Evolutionary conservation across 2,888 invertebrate species (phyloP).

Genomic region (Polydrusus cervinus): DNA sequence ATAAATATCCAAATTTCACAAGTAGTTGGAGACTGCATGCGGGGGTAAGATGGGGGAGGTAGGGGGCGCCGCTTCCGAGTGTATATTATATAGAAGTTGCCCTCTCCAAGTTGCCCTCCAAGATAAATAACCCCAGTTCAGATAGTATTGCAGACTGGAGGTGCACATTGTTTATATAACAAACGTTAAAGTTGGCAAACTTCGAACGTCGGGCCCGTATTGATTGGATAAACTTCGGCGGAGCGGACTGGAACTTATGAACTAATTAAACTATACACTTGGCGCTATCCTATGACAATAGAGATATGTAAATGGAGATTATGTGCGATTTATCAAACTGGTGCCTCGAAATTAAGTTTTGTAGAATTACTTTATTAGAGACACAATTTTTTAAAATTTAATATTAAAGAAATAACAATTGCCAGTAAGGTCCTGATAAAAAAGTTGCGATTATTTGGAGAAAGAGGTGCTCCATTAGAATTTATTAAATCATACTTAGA

Average conservation of each 20-base stretch:
- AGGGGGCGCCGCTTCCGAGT: slow-evolving; percentile 44
- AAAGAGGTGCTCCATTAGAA: no score
- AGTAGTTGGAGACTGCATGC: slow-evolving; percentile 53
- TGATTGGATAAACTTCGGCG: slow-evolving; percentile 70
- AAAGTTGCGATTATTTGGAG: no score
- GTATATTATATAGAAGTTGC: slow-evolving; percentile 54
- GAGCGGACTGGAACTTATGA: slow-evolving; percentile 66
- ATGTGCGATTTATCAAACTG: slow-evolving; percentile 49
- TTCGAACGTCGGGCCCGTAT: slow-evolving; percentile 64
- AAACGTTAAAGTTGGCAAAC: slow-evolving; percentile 70
- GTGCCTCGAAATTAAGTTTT: slow-evolving; percentile 9
- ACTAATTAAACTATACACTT: slow-evolving; percentile 70
- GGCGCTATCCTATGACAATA: slow-evolving; percentile 69
- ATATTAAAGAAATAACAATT: no score
- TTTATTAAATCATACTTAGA: no score
- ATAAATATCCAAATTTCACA: slow-evolving; percentile 56
- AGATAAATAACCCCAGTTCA: slow-evolving; percentile 66
- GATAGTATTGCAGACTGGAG: slow-evolving; percentile 67
- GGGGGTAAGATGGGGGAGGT: slow-evolving; percentile 32
- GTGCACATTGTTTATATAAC: slow-evolving; percentile 70
- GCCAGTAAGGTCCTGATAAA: no score
- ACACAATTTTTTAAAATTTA: no score
- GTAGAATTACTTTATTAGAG: background rate
- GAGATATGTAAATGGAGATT: slow-evolving; percentile 70
- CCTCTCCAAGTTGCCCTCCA: slow-evolving; percentile 56